Percentiles rank a stretch among this genome's conserved stretches.
Conservation (phyloP, 2,888 invertebrate species). For the Nomada flava region DNA sequence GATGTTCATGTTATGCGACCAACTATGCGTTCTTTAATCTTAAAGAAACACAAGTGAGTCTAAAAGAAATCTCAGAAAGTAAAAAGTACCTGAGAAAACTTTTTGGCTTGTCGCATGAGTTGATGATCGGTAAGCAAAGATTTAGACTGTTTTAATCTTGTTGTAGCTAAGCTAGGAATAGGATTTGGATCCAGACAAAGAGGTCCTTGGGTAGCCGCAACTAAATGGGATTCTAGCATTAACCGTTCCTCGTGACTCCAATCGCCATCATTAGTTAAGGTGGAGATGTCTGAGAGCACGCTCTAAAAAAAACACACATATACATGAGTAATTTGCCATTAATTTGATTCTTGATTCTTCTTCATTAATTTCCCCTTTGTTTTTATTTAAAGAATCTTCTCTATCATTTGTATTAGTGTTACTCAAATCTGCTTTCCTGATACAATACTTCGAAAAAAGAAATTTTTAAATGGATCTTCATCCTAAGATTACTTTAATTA, state of each 20-base stretch:
- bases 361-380: neutral
- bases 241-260: constrained; percentile 92
- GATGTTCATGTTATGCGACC: neutral
- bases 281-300: constrained; percentile 83
- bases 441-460: neutral
- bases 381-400: neutral
- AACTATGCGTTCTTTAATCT: neutral
- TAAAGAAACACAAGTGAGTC: neutral
- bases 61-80: neutral
- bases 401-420: constrained; percentile 1
- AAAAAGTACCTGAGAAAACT: constrained; percentile 89
- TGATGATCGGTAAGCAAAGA: constrained; percentile 91
- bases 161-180: constrained; percentile 90
- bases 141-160: constrained; percentile 90
- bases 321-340: constrained; percentile 2
- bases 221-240: constrained; percentile 92
- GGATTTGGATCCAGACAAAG: constrained; percentile 96
- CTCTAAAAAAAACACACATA: constrained; percentile 67
- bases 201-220: constrained; percentile 94
- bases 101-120: constrained; percentile 90
- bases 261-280: constrained; percentile 82
- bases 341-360: neutral
- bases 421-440: neutral
- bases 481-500: neutral
- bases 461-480: neutral